Conservation (phyloP, 2,888 invertebrate genomes). For the Ormyrus rosae region DNA sequence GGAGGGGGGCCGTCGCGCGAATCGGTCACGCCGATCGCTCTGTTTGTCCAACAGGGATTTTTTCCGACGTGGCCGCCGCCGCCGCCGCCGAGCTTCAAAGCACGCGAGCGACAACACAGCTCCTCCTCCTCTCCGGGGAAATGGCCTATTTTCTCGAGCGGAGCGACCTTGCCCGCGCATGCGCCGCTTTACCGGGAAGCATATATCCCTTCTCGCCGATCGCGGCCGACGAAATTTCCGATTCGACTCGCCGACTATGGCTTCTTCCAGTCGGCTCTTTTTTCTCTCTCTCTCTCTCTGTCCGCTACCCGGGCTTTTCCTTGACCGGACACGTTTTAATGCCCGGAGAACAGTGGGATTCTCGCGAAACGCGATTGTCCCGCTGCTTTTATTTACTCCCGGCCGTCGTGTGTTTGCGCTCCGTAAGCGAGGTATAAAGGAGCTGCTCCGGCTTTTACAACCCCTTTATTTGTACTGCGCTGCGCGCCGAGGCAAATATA, state of each 20-base stretch:
- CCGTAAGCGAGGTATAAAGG: no score
- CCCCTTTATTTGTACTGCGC: neutral
- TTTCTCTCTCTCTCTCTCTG: neutral
- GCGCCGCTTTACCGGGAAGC: neutral
- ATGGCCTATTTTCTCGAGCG: constrained; percentile 16
- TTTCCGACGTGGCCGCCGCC: neutral
- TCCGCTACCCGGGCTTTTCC: no score
- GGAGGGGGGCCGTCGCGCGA: neutral
- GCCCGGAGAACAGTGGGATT: no score
- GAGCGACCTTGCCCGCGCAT: neutral
- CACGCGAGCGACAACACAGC: no score
- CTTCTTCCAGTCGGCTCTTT: neutral
- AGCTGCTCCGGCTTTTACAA: neutral
- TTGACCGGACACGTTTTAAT: no score
- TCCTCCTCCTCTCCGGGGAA: neutral
- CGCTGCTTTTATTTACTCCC: no score
- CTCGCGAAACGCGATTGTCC: no score
- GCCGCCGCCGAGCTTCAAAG: no score
- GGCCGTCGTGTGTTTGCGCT: no score
- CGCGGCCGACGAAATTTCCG: neutral
- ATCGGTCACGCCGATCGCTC: neutral
- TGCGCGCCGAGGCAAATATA: neutral
- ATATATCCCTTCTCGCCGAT: neutral
- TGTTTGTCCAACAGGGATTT: constrained; percentile 40
- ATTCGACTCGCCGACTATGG: neutral